These are phyloP conservation scores for Rhinatrema bivittatum DNA, from an alignment of 2,797 vertebrate species.

Conservation along the genomic window DNA sequence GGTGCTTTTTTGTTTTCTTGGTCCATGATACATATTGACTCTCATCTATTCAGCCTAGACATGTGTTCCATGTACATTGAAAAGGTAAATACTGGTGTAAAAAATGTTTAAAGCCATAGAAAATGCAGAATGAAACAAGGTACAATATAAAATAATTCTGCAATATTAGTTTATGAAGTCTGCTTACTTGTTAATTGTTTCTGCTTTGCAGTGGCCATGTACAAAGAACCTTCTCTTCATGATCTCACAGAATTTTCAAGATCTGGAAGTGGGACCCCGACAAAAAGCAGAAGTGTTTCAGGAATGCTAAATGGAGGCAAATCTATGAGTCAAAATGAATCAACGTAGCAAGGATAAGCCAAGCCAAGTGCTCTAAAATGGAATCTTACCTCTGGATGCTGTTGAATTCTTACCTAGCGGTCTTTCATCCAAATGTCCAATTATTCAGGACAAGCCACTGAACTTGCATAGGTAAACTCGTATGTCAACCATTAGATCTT, in stretches of 20 bases:
- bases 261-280: constrained; percentile 94
- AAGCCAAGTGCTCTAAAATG: constrained; percentile 64
- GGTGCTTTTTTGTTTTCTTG: no score
- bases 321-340: constrained; percentile 95
- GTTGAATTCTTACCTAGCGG: constrained; percentile 78
- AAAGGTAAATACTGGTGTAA: no score
- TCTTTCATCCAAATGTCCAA: constrained; percentile 69
- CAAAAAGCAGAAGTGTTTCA: constrained; percentile 96
- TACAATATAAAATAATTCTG: no score
- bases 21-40: no score
- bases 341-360: constrained; percentile 82
- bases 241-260: constrained; percentile 97
- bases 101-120: no score
- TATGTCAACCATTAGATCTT: constrained; percentile 59
- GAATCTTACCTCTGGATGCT: constrained; percentile 87
- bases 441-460: constrained; percentile 65
- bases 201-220: constrained; percentile 87
- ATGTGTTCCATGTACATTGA: no score
- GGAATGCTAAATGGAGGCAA: constrained; percentile 95
- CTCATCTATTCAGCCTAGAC: no score
- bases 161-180: no score
- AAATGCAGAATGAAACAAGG: no score
- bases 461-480: constrained; percentile 52
- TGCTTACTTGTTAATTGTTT: constrained; percentile 22
- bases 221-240: constrained; percentile 96